Evolutionary conservation across 2,888 invertebrate species (phyloP).

Genomic region (Ganaspis brasiliensis): DNA sequence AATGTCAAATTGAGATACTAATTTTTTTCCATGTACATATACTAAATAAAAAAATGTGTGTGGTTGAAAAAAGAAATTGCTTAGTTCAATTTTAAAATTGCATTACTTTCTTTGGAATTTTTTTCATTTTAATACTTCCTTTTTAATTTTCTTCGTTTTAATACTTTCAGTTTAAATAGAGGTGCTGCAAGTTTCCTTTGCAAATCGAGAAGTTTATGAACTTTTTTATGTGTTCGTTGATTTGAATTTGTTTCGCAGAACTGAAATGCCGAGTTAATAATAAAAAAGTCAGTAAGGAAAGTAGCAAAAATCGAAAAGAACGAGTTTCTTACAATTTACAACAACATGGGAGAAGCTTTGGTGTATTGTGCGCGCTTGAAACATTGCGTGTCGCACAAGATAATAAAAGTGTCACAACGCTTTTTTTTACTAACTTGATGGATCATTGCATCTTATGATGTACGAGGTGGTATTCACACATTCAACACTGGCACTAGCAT

Average conservation of each 20-base stretch:
- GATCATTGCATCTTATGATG: constrained; percentile 53
- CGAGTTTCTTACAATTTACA: constrained; percentile 13
- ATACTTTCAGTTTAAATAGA: too few species aligned
- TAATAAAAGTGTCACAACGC: constrained; percentile 51
- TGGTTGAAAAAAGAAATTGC: too few species aligned
- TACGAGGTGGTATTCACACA: constrained; percentile 54
- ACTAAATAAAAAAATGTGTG: too few species aligned
- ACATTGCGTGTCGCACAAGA: constrained; percentile 51
- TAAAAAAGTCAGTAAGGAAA: constrained; percentile 11
- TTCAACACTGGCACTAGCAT: constrained; percentile 41
- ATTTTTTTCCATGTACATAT: too few species aligned
- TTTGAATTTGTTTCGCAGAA: constrained; percentile 3
- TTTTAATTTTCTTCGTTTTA: too few species aligned
- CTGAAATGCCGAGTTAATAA: constrained; percentile 9
- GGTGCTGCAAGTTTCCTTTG: too few species aligned
- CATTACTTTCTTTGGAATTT: too few species aligned
- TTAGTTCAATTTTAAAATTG: too few species aligned
- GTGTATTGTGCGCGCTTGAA: constrained; percentile 3
- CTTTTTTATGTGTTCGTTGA: constrained; percentile 1
- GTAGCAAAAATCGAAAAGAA: constrained; percentile 3
- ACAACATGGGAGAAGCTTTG: neutral
- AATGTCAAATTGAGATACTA: too few species aligned
- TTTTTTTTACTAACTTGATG: constrained; percentile 54
- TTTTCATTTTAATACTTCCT: too few species aligned
- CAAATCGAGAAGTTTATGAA: neutral